These are phyloP conservation scores for Melolontha melolontha DNA, from an alignment of 2,888 invertebrate species.

Conservation along the genomic window DNA sequence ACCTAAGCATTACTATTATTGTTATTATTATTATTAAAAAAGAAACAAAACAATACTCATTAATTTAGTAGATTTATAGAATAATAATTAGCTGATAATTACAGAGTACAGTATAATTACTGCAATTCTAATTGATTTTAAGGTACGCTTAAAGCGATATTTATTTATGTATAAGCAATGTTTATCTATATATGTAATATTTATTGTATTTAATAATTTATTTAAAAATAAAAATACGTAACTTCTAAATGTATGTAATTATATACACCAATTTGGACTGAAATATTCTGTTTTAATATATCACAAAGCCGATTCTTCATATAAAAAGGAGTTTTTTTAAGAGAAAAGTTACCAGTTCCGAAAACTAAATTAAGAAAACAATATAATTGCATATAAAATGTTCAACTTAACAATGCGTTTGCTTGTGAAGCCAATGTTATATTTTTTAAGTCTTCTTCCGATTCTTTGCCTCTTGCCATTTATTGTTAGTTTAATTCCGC, in stretches of 20 bases:
- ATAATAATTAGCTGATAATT: constrained; percentile 9
- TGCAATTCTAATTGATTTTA: constrained; percentile 5
- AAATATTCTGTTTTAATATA: not conserved
- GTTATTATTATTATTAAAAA: too few relatives aligned
- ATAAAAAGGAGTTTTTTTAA: too few relatives aligned
- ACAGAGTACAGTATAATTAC: constrained; percentile 7
- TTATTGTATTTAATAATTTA: constrained; percentile 26
- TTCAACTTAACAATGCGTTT: too few relatives aligned
- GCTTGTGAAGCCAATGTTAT: too few relatives aligned
- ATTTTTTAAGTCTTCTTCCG: too few relatives aligned
- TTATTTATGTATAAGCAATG: constrained; percentile 49
- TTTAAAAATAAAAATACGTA: constrained; percentile 2
- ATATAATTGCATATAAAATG: too few relatives aligned
- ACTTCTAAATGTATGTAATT: not conserved
- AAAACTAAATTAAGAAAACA: too few relatives aligned
- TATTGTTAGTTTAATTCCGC: too few relatives aligned
- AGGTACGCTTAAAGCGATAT: constrained; percentile 46
- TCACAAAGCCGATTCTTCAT: too few relatives aligned
- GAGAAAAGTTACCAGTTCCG: too few relatives aligned
- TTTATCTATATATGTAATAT: constrained; percentile 41
- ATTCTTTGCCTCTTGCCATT: too few relatives aligned
- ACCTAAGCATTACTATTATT: constrained; percentile 21
- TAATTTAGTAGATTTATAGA: constrained; percentile 3
- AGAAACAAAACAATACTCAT: too few relatives aligned
- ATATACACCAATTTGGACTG: not conserved